Evolutionary conservation across 2,888 invertebrate genomes (phyloP).

Genomic region (Ochlodes sylvanus): DNA sequence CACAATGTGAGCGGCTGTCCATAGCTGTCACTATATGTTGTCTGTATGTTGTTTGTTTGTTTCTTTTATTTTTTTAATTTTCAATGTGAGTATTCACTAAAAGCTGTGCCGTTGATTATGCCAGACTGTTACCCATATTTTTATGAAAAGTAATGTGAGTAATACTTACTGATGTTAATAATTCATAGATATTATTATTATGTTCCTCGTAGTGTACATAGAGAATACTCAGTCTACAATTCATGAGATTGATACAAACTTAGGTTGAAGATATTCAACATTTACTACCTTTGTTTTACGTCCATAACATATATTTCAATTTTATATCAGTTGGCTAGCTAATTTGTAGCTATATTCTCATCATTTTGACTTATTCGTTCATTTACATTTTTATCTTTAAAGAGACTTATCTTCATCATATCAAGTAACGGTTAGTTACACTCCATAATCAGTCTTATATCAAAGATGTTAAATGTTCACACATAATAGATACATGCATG

Average conservation of each 20-base stretch:
- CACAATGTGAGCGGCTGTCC: conserved; percentile 79
- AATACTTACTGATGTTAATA: no score
- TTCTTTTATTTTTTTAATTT: conserved; percentile 46
- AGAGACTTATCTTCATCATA: not conserved
- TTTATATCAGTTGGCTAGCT: no score
- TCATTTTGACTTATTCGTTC: no score
- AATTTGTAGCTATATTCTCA: no score
- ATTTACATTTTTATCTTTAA: no score
- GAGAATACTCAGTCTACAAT: no score
- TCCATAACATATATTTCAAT: no score
- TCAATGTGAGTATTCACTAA: conserved; percentile 22
- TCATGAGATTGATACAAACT: no score
- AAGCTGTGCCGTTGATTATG: not conserved
- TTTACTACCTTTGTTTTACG: no score
- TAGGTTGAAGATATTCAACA: no score
- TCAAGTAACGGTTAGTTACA: not conserved
- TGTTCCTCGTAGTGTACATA: no score
- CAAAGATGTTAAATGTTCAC: not conserved
- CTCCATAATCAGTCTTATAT: not conserved
- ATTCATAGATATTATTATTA: no score
- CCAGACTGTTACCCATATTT: conserved; percentile 19
- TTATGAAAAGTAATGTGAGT: not conserved
- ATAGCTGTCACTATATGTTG: conserved; percentile 78
- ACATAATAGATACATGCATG: conserved; percentile 18
- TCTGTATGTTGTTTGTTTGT: conserved; percentile 76